Evolutionary conservation across 64 coral and sea anemone species (phyloP), one percentile per base, ranked within the genome.

Genomic region (Hydrozoanthus tunicans): DNA sequence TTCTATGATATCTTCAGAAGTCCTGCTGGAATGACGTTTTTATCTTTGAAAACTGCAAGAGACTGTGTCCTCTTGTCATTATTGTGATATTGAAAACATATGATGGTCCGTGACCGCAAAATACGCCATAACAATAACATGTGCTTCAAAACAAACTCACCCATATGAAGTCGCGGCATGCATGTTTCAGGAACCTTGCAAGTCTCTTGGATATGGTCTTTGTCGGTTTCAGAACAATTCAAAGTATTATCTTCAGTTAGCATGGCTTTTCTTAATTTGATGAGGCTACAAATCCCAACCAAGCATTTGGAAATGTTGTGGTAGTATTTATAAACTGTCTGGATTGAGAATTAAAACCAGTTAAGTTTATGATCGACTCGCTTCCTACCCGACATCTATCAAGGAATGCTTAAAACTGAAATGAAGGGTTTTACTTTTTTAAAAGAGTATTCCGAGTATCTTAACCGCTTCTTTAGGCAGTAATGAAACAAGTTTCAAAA

Each of bases 51-150:
- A 59, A 88, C 10, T 74, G 13, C 9, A 73, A 27, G 57, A 20
- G 51, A 74, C 54, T 59, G 6, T 88, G 68, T 73, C 59, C 52
- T 56, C n/a, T 24, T 8, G 56, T 70, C 20, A 60, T 25, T 43
- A 88, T 60, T 43, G 12, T 88, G 55, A 51, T 74, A 88, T 73
- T 88, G 54, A 72, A 88, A 75, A 74, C 84, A 88, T 59, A 3
- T 59, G 23, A 88, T 58, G 55, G 11, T 88, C 59, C 54, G 68
- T 52, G 69, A 75, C 69, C 69, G 23, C 24, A 88, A 88, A 72
- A 54, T 80, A 63, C 60, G 51, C 62, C 43, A 83, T 53, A 83
- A 83, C 81, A 83, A 53, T 61, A 68, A 83, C 81, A 83, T 68
- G 81, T 83, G 63, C 81, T 83, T 66, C 54, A 43, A 55, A 7